Percentiles rank a stretch among this genome's conserved stretches.
Conservation (phyloP, 2,797 vertebrate species). For the Alectoris magna region DNA sequence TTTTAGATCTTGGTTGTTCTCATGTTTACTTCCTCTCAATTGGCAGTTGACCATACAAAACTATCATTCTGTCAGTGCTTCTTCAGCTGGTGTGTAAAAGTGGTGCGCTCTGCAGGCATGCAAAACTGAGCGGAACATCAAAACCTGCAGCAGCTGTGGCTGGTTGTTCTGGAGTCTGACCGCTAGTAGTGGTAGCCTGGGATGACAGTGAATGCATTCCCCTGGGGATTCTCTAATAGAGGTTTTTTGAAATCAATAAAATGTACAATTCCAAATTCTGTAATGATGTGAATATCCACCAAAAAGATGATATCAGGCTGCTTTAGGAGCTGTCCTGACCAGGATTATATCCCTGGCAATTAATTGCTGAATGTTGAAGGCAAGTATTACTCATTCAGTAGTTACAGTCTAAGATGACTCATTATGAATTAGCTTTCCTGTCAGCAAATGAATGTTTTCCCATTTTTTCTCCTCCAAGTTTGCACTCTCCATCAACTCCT, state of each 20-base stretch:
- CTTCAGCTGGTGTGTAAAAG: not conserved
- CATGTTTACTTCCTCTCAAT: not conserved
- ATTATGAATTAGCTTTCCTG: not conserved
- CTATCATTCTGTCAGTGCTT: not conserved
- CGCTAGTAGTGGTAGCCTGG: not conserved
- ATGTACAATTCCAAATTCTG: not conserved
- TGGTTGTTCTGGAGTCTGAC: not conserved
- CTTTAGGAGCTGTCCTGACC: not conserved
- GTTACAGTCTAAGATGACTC: not conserved
- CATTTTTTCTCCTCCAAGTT: not conserved
- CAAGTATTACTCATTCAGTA: not conserved
- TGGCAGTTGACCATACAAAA: not conserved
- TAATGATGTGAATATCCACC: not conserved
- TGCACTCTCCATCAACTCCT: not conserved
- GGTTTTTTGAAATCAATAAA: not conserved
- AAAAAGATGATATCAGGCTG: not conserved
- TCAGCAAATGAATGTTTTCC: not conserved
- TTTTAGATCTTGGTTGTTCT: not conserved
- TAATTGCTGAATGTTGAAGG: not conserved
- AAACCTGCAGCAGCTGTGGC: not conserved
- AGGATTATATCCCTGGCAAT: not conserved
- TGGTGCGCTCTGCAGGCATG: not conserved
- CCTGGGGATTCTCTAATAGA: rapidly evolving
- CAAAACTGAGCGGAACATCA: not conserved
- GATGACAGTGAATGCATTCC: not conserved